A percentile compares a stretch with the other conserved stretches of the same genome.
Conservation (phyloP, 2,113 vertebrate species). For the Aleadryas rufinucha region DNA sequence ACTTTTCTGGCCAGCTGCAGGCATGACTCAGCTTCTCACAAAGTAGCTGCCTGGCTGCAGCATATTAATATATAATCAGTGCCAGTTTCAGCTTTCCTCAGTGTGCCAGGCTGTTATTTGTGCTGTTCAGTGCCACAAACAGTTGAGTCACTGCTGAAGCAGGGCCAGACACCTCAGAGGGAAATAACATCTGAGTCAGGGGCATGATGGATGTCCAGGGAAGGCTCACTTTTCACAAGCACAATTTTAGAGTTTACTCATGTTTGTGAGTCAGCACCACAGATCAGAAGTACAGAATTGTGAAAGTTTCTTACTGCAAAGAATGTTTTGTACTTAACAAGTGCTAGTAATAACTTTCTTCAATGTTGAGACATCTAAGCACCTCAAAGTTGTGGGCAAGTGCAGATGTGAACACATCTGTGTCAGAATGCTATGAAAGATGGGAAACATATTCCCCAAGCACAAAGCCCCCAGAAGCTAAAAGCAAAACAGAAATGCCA, state of each 20-base stretch:
- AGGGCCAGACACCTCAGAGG: neutral
- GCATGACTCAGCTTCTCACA: slow-evolving; percentile 8
- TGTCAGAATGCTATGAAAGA: neutral
- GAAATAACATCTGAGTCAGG: slow-evolving; percentile 13
- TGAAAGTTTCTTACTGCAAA: neutral
- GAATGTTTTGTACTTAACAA: neutral
- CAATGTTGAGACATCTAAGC: neutral
- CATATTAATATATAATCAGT: neutral
- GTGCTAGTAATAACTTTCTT: neutral
- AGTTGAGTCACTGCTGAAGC: slow-evolving; percentile 19
- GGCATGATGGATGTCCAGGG: neutral
- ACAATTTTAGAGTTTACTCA: neutral
- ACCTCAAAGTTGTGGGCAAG: neutral
- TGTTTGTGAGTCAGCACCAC: neutral
- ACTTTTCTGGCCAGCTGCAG: neutral
- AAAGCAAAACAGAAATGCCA: neutral
- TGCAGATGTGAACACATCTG: neutral
- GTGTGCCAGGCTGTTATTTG: neutral
- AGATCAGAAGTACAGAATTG: neutral
- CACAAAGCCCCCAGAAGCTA: neutral
- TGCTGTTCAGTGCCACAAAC: neutral
- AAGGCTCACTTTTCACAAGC: neutral
- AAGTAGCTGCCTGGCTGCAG: neutral
- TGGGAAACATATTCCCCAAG: neutral
- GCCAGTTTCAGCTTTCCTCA: neutral